Base-by-base conservation (phyloP, 2,888 invertebrate species). In the Drosophila kambysellisi region DNA sequence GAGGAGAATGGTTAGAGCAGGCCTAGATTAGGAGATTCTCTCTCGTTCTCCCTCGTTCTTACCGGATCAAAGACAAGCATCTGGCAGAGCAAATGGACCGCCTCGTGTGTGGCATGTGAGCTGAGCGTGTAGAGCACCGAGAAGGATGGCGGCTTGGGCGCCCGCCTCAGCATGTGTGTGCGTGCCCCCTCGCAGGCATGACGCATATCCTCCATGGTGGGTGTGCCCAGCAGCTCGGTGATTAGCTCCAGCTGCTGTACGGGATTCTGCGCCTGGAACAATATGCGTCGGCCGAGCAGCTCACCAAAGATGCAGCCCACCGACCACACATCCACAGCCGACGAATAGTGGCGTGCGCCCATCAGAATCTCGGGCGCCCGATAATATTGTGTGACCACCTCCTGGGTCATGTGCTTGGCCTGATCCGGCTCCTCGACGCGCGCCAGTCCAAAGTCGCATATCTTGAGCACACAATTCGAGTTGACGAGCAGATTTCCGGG, bases 251-350 rank as follows among this genome's bases (percentile, higher is more conserved):
- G 94, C 95, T 98, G 98, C 93, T 99, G 98, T 79, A 99, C 97
- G 25, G 99, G 99, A 94, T 97, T 99, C 93, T 98, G 98, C 50
- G 99, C 99, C 94, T 99, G 99, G 94, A 99, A 99, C 82, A 99
- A 95, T 88, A 99, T 99, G 89, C 99, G 95, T 78, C 99, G 95
- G 68, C 99, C 98, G 57, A 99, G 95, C 71, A 99, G 95, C 93
- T 99, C 99, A 46, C 99, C 99, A 93, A 99, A 99, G 93, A 99
- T 99, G 94, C 99, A 99, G 54, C 99, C 99, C 53, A 99, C 99
- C 51, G 98, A 98, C 99, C 99, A 99, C 63, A 99, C 98, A 93
- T 99, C 99, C 53, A 99, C 98, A 6, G 99, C 98, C 12, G 97
- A 97, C 9, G 98, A 97, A 94, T 99, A 99, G 93, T 99, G 98